phyloP scores from a whole-genome alignment of 2,888 invertebrate species.

The Nysson spinosus region DNA sequence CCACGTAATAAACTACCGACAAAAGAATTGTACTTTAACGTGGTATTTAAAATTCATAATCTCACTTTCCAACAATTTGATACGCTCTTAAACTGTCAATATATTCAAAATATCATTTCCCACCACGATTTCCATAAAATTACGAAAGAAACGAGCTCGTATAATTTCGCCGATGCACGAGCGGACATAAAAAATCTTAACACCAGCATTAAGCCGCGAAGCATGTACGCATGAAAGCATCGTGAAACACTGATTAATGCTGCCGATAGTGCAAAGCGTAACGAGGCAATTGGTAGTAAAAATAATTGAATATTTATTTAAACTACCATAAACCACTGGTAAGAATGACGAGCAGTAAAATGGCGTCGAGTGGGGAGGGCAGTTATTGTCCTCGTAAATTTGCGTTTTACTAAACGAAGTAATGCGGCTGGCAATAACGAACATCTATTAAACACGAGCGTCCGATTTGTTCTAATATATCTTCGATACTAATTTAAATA shows the following conservation, averaged over 20 bases:
- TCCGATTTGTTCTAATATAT: not conserved
- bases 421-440: not conserved
- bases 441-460: not conserved
- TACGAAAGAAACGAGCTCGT: slow-evolving; percentile 2
- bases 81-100: too few relatives aligned
- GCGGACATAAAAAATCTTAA: slow-evolving; percentile 7
- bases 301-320: slow-evolving; percentile 34
- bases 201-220: not conserved
- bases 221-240: not conserved
- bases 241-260: slow-evolving; percentile 26
- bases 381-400: slow-evolving; percentile 27
- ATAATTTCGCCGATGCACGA: not conserved
- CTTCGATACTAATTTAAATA: not conserved
- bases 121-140: not conserved
- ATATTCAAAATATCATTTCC: not conserved
- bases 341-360: slow-evolving; percentile 2
- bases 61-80: too few relatives aligned
- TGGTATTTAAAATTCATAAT: too few relatives aligned
- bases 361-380: not conserved
- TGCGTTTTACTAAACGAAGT: not conserved
- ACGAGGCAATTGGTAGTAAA: not conserved
- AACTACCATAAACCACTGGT: slow-evolving; percentile 13
- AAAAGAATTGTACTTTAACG: too few relatives aligned
- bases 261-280: slow-evolving; percentile 12
- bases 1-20: too few relatives aligned